Evolutionary conservation across 1,140 invertebrate species (phyloP).

Genomic region (Drosophila tropicalis): DNA sequence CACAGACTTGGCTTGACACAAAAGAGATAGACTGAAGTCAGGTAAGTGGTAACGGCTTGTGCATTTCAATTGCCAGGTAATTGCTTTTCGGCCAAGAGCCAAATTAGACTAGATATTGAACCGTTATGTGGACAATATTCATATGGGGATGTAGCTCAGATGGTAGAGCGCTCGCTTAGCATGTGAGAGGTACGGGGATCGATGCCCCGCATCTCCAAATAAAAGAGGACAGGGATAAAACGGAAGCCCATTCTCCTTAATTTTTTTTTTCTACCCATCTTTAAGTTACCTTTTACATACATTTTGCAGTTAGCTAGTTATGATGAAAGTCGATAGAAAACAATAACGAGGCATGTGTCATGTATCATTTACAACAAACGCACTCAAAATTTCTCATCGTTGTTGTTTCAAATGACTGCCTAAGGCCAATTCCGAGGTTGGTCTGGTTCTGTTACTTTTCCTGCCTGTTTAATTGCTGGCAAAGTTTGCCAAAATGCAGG

Average conservation of each 20-base stretch:
- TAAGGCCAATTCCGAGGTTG: slow-evolving; percentile 5
- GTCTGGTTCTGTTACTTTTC: slow-evolving; percentile 35
- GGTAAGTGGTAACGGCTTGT: slow-evolving; percentile 11
- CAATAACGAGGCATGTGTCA: slow-evolving; percentile 82
- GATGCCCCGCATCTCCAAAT: slow-evolving; percentile 88
- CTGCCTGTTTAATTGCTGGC: slow-evolving; percentile 82
- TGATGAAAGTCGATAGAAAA: slow-evolving; percentile 60
- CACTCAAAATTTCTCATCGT: slow-evolving; percentile 13
- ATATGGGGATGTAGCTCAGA: slow-evolving; percentile 83
- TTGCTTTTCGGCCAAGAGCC: slow-evolving; percentile 19
- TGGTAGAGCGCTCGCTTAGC: slow-evolving; percentile 94
- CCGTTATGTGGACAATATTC: slow-evolving; percentile 6
- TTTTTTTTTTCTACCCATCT: slow-evolving; percentile 15
- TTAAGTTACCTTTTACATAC: slow-evolving; percentile 59
- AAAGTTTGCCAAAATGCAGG: slow-evolving; percentile 72
- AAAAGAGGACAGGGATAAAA: not conserved
- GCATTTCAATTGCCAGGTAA: slow-evolving; percentile 51
- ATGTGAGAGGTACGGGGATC: slow-evolving; percentile 93
- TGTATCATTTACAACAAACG: slow-evolving; percentile 80
- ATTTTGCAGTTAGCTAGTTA: slow-evolving; percentile 55
- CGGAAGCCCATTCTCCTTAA: not conserved
- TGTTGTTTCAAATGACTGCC: slow-evolving; percentile 22
- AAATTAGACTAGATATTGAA: slow-evolving; percentile 23
- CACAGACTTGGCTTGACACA: slow-evolving; percentile 1
- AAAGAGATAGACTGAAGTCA: slow-evolving; percentile 3